These are phyloP conservation scores for Tridacna gigas DNA, from an alignment of 2,888 invertebrate genomes.

Conservation along the genomic window DNA sequence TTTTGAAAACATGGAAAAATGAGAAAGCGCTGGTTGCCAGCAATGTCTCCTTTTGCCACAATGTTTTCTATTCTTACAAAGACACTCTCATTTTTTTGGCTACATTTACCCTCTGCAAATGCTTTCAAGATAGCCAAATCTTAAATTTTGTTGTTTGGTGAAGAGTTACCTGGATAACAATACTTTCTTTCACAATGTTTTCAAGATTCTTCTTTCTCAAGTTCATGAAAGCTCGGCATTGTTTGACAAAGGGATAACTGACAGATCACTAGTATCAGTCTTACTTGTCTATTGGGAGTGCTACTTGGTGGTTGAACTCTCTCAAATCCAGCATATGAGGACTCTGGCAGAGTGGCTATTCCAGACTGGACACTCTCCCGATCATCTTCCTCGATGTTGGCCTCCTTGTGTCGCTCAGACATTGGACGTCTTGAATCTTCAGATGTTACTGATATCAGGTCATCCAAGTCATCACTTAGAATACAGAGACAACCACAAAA, in stretches of 20 bases:
- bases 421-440: conserved; percentile 47
- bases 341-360: conserved; percentile 74
- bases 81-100: neutral
- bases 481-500: neutral
- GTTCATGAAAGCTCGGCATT: too few relatives aligned
- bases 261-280: too few relatives aligned
- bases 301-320: conserved; percentile 73
- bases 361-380: conserved; percentile 73
- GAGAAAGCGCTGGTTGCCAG: neutral
- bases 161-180: too few relatives aligned
- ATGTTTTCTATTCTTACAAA: neutral
- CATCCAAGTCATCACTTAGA: conserved; percentile 69
- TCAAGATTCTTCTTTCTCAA: too few relatives aligned
- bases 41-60: neutral
- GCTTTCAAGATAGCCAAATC: too few relatives aligned
- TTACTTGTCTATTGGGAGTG: conserved; percentile 72
- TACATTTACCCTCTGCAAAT: too few relatives aligned
- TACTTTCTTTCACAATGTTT: too few relatives aligned
- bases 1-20: neutral
- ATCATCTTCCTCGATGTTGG: conserved; percentile 56
- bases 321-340: conserved; percentile 77
- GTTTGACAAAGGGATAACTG: too few relatives aligned
- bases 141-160: too few relatives aligned
- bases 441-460: conserved; percentile 66
- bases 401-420: conserved; percentile 36